Evolutionary conservation across 2,888 invertebrate genomes (phyloP).

Genomic region (Carcina quercana): DNA sequence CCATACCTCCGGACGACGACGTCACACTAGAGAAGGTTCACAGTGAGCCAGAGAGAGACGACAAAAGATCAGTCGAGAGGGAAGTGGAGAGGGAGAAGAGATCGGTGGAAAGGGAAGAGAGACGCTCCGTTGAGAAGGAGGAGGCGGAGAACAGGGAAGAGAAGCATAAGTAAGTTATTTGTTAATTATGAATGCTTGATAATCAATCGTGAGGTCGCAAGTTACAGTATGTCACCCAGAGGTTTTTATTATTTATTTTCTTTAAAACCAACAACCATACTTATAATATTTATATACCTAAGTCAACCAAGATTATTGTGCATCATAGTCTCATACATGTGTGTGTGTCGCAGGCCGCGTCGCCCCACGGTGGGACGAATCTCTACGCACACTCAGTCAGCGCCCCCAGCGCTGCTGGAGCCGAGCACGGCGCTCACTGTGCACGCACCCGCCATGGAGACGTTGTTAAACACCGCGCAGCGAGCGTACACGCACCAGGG

Average conservation of each 20-base stretch:
- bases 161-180: constrained; percentile 38
- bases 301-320: no score
- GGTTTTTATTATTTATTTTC: no score
- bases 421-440: constrained; percentile 27
- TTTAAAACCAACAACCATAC: no score
- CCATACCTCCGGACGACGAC: constrained; percentile 19
- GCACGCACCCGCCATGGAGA: constrained; percentile 20
- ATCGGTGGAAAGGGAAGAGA: constrained; percentile 18
- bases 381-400: constrained; percentile 29
- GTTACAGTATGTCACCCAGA: no score
- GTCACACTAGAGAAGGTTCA: no score
- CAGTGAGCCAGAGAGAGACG: constrained; percentile 19
- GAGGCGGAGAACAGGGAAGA: constrained; percentile 19
- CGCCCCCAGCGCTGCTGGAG: constrained; percentile 25
- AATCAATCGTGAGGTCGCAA: no score
- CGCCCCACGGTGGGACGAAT: constrained; percentile 42
- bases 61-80: constrained; percentile 22
- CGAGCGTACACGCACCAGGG: constrained; percentile 38
- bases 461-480: constrained; percentile 16
- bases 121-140: constrained; percentile 22
- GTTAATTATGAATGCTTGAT: no score
- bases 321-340: neutral
- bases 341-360: constrained; percentile 24
- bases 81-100: constrained; percentile 17
- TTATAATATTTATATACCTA: no score